These are phyloP conservation scores for Idaea biselata DNA, from an alignment of 2,888 invertebrate species.

Conservation along the genomic window DNA sequence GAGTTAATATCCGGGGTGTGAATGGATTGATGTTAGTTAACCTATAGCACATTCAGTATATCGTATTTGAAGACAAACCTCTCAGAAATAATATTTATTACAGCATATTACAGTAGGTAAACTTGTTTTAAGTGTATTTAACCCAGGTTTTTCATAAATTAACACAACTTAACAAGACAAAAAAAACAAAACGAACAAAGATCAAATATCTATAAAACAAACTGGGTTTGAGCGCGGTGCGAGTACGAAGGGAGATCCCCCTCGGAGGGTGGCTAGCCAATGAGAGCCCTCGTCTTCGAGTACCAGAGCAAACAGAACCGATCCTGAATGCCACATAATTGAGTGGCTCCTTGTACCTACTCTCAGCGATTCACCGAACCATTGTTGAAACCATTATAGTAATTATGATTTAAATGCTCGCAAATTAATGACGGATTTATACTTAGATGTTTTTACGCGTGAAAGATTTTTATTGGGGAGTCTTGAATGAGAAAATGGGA, in stretches of 20 bases:
- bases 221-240: constrained; percentile 19
- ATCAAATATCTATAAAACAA: constrained; percentile 32
- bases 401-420: constrained; percentile 70
- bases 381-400: constrained; percentile 67
- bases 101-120: no score
- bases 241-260: constrained; percentile 43
- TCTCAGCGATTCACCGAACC: constrained; percentile 38
- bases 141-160: background rate
- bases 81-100: no score
- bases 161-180: background rate
- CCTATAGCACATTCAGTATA: no score
- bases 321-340: constrained; percentile 72
- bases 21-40: no score
- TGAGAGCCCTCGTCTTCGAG: constrained; percentile 55
- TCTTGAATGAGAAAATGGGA: constrained; percentile 2
- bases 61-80: no score
- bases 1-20: no score
- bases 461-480: constrained; percentile 32
- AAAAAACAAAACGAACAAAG: constrained; percentile 39
- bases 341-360: constrained; percentile 56
- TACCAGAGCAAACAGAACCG: constrained; percentile 62
- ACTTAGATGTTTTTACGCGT: constrained; percentile 55
- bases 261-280: constrained; percentile 50
- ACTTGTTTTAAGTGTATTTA: no score
- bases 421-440: constrained; percentile 66